Conservation (phyloP, 2,797 vertebrate genomes). For the Sparus aurata region DNA sequence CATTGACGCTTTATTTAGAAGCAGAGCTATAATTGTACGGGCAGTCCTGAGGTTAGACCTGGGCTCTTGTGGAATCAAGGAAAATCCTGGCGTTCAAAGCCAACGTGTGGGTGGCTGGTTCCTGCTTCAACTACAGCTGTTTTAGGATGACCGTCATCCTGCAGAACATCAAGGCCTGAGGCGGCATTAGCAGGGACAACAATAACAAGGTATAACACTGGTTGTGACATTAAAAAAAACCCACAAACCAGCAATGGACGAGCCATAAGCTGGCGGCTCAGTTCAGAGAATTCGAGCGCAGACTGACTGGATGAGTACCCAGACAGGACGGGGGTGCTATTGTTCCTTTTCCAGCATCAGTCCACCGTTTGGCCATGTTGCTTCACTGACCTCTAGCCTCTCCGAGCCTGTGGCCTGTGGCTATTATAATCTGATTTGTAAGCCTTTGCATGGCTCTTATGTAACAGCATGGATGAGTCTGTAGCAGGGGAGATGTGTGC, state of each 20-base stretch:
- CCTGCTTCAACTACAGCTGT: slow-evolving; percentile 37
- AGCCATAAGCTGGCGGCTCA: neutral
- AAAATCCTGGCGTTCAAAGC: slow-evolving; percentile 33
- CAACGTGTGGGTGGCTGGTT: slow-evolving; percentile 6
- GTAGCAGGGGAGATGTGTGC: slow-evolving; percentile 54
- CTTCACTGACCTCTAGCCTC: slow-evolving; percentile 74
- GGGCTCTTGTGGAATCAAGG: slow-evolving; percentile 43
- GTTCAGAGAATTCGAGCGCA: neutral
- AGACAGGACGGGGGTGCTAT: slow-evolving; percentile 28
- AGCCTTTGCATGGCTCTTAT: slow-evolving; percentile 78
- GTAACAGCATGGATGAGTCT: slow-evolving; percentile 77
- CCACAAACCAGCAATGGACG: neutral
- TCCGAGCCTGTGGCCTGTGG: slow-evolving; percentile 57
- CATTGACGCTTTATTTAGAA: slow-evolving; percentile 28
- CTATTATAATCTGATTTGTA: slow-evolving; percentile 81
- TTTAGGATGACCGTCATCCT: slow-evolving; percentile 60
- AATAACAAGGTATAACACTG: neutral
- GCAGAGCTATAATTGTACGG: slow-evolving; percentile 5
- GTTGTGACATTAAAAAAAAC: slow-evolving; percentile 9
- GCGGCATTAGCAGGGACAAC: slow-evolving; percentile 23
- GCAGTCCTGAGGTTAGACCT: slow-evolving; percentile 33
- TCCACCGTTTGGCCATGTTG: slow-evolving; percentile 48
- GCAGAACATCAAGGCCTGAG: slow-evolving; percentile 25
- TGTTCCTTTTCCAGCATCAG: slow-evolving; percentile 30
- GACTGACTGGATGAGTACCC: neutral